These are phyloP conservation scores for Gobius niger DNA, from an alignment of 2,113 vertebrate species.

Conservation along the genomic window DNA sequence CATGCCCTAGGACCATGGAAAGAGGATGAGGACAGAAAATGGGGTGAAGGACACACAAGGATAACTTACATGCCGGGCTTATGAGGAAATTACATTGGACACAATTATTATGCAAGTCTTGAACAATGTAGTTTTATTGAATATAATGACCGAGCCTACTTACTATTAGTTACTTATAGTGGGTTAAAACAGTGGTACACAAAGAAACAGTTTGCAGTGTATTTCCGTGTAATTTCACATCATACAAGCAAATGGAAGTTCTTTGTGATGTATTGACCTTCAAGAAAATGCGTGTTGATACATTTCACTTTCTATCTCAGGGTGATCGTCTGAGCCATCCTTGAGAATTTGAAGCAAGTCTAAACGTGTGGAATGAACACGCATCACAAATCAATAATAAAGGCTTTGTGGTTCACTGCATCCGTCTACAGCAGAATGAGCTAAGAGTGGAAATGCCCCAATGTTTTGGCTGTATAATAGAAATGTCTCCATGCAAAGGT, in stretches of 20 bases:
- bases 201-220: not conserved
- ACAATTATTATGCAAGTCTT: no score
- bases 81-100: not conserved
- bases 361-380: constrained; percentile 19
- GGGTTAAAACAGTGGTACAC: not conserved
- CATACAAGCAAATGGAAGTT: not conserved
- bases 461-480: constrained; percentile 17
- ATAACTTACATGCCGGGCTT: not conserved
- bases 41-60: constrained; percentile 6
- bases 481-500: constrained; percentile 8
- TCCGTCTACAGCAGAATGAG: constrained; percentile 18
- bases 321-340: not conserved
- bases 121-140: no score
- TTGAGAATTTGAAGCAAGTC: constrained; percentile 5
- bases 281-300: not conserved
- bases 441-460: not conserved
- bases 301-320: not conserved
- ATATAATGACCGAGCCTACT: no score
- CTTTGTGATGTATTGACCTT: not conserved
- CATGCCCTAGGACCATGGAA: constrained; percentile 29
- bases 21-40: constrained; percentile 24
- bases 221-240: not conserved
- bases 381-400: not conserved
- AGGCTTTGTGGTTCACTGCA: constrained; percentile 9
- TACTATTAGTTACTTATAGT: no score